Conservation (phyloP, 23 tunicate species). For the Diplosoma virens region DNA sequence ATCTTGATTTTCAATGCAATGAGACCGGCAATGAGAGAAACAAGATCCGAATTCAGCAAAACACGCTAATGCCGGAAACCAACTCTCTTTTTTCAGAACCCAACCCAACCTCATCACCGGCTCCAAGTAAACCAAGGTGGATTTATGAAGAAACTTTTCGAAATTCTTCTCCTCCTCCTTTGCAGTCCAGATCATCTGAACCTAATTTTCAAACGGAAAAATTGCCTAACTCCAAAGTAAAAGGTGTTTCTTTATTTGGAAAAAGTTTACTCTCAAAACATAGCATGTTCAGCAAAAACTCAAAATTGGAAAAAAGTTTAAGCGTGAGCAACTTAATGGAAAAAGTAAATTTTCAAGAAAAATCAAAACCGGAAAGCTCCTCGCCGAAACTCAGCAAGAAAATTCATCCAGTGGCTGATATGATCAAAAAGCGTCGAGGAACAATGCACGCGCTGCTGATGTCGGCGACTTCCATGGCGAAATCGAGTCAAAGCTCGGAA, state of each 20-base stretch:
- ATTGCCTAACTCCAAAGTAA: background rate
- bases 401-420: conserved; percentile 18
- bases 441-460: background rate
- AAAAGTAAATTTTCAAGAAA: too few species aligned
- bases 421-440: background rate
- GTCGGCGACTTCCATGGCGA: too few species aligned
- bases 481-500: too few species aligned
- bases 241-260: background rate
- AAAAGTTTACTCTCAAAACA: background rate
- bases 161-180: too few species aligned
- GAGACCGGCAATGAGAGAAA: too few species aligned
- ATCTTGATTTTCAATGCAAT: too few species aligned
- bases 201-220: background rate
- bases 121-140: too few species aligned
- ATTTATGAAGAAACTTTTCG: too few species aligned
- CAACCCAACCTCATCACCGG: too few species aligned
- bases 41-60: too few species aligned
- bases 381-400: background rate
- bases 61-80: too few species aligned
- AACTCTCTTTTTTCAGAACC: too few species aligned
- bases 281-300: background rate
- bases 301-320: background rate
- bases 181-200: background rate
- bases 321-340: background rate
- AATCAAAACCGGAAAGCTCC: background rate